Conservation (phyloP, 2,797 vertebrate genomes). For the Phalloptychus januarius region DNA sequence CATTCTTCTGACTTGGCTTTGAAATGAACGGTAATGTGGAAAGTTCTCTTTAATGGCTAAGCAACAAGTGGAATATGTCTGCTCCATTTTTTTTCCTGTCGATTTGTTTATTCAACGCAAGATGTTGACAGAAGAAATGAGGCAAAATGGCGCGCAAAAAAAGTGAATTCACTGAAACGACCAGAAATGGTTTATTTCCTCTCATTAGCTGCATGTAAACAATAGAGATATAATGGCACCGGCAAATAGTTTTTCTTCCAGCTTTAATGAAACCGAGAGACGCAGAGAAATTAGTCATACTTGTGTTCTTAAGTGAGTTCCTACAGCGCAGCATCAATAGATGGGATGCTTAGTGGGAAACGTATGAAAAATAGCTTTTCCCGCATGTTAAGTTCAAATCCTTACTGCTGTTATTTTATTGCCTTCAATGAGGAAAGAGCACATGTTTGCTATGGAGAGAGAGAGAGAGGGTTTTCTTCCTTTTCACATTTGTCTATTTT, state of each 20-base stretch:
- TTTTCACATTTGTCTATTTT: not conserved
- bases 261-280: not conserved
- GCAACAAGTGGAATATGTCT: conserved; percentile 42
- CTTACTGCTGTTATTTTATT: not conserved
- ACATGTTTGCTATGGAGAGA: not conserved
- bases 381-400: not conserved
- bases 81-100: conserved; percentile 48
- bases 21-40: conserved; percentile 37
- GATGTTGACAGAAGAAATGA: conserved; percentile 17
- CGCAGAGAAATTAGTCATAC: not conserved
- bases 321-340: not conserved
- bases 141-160: not conserved
- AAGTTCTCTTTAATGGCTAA: conserved; percentile 44
- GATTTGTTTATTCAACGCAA: not conserved
- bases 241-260: not conserved
- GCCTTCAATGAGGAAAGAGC: not conserved
- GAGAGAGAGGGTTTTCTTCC: not conserved
- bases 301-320: not conserved
- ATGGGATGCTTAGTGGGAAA: not conserved
- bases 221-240: not conserved
- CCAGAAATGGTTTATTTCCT: not conserved
- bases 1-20: conserved; percentile 46
- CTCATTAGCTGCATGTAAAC: not conserved
- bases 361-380: not conserved
- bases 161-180: not conserved